A percentile compares a stretch with the other conserved stretches of the same genome.
phyloP scores from a whole-genome alignment of 2,888 invertebrate genomes.

The Sinodicranocentrus sp. region DNA sequence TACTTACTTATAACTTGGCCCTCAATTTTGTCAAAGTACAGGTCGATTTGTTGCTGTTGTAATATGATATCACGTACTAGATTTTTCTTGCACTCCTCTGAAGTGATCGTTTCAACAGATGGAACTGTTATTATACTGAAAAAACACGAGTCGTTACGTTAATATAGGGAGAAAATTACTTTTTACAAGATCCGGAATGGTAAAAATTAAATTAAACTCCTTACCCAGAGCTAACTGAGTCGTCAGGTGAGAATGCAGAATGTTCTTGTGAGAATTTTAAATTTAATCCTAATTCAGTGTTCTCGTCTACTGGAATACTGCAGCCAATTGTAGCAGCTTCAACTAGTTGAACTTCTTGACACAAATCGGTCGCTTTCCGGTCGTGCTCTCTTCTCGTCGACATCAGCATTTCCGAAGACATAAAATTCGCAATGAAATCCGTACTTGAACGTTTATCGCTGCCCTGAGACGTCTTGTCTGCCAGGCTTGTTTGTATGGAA shows the following conservation, averaged over 20 bases:
- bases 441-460: too few species aligned
- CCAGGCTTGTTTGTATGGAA: neutral
- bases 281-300: neutral
- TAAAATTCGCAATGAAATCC: too few species aligned
- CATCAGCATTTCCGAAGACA: too few species aligned
- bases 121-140: slow-evolving; percentile 47
- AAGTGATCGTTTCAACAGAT: slow-evolving; percentile 60
- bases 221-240: neutral
- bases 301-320: neutral
- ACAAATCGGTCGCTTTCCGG: slow-evolving; percentile 12
- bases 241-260: neutral
- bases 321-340: slow-evolving; percentile 27
- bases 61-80: slow-evolving; percentile 88
- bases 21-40: slow-evolving; percentile 86
- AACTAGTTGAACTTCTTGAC: slow-evolving; percentile 6
- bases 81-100: slow-evolving; percentile 87
- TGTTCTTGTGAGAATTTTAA: too few species aligned
- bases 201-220: neutral
- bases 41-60: slow-evolving; percentile 86
- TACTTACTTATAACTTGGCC: slow-evolving; percentile 85
- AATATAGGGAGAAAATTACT: too few species aligned
- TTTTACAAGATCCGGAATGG: neutral
- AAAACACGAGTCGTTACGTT: too few species aligned
- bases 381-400: slow-evolving; percentile 19
- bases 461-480: too few species aligned